Conservation (phyloP, 2,888 invertebrate species). For the Troides oblongomaculatus region DNA sequence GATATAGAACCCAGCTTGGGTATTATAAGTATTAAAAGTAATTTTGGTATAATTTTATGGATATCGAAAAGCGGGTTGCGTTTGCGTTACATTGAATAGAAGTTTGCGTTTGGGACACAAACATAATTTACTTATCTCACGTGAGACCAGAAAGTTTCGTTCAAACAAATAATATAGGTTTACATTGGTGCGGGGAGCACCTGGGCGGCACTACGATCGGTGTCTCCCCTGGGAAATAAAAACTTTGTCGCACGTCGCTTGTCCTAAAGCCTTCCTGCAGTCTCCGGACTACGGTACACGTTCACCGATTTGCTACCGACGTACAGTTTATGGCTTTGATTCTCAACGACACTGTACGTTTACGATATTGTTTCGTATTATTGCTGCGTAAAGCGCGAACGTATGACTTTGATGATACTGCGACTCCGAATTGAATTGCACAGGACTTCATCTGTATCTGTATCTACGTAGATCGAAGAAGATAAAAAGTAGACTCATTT, state of each 20-base stretch:
- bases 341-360: conserved; percentile 69
- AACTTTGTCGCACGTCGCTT: conserved; percentile 79
- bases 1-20: neutral
- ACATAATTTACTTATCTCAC: conserved; percentile 78
- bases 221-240: conserved; percentile 78
- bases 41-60: neutral
- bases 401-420: conserved; percentile 42
- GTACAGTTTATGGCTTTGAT: conserved; percentile 74
- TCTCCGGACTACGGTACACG: conserved; percentile 63
- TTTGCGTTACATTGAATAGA: conserved; percentile 60
- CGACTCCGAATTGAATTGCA: conserved; percentile 36
- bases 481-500: neutral
- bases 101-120: conserved; percentile 63
- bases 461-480: conserved; percentile 1
- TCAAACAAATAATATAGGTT: conserved; percentile 80
- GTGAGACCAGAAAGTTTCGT: conserved; percentile 76
- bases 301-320: conserved; percentile 72
- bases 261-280: conserved; percentile 76
- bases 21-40: neutral
- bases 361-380: conserved; percentile 73
- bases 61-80: neutral
- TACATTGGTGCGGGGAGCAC: conserved; percentile 71
- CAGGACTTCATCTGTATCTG: conserved; percentile 23
- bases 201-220: conserved; percentile 77
- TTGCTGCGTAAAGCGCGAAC: conserved; percentile 55